Conservation (phyloP, 2,113 vertebrate species). For the Rhinolophus ferrumequinum region DNA sequence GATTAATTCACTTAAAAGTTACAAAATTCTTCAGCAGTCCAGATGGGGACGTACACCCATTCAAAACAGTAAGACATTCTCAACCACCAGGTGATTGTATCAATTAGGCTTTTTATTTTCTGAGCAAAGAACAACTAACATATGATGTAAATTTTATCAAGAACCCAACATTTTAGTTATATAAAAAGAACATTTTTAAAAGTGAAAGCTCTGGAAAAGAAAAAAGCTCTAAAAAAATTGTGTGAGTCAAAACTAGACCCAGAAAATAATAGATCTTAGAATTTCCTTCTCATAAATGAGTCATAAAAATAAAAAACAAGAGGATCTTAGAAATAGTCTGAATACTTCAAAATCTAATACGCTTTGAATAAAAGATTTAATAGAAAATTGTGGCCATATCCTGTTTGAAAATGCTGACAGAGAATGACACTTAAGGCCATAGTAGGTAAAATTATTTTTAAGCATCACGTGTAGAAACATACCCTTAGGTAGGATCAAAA, state of each 20-base stretch:
- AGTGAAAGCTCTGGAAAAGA: background rate
- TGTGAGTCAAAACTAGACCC: background rate
- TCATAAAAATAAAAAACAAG: background rate
- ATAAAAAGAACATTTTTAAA: background rate
- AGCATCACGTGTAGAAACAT: background rate
- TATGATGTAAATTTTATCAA: background rate
- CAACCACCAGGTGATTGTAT: background rate
- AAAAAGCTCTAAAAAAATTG: background rate
- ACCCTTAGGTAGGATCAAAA: background rate
- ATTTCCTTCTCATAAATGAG: background rate
- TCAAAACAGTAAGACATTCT: conserved; percentile 60
- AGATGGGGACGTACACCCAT: background rate
- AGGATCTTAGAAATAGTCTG: background rate
- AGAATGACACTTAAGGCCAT: background rate
- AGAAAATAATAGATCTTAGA: background rate
- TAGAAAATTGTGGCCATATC: background rate
- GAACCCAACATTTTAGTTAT: background rate
- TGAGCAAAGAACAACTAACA: background rate
- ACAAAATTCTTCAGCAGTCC: conserved; percentile 62
- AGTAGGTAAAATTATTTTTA: conserved; percentile 4
- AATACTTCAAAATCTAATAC: background rate
- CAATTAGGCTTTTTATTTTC: conserved; percentile 46
- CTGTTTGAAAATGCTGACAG: background rate
- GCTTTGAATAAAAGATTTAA: background rate
- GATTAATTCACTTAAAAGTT: conserved; percentile 62